A percentile compares a stretch with the other conserved stretches of the same genome.
Conservation (phyloP, 2,113 vertebrate genomes). For the Phaethon lepturus region DNA sequence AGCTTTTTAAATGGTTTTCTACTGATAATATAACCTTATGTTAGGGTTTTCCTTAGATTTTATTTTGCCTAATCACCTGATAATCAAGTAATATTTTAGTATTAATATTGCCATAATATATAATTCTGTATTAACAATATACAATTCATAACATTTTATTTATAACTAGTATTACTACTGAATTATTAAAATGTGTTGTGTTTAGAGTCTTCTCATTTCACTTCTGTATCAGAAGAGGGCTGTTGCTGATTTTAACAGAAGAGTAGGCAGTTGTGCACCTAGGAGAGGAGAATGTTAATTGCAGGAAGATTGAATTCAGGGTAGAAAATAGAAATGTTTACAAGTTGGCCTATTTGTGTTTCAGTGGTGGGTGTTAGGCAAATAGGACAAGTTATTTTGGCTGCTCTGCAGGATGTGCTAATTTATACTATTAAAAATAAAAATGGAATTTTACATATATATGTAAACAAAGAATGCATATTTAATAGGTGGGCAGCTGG, state of each 20-base stretch:
- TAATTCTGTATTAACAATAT: neutral
- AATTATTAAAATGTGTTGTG: neutral
- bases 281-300: slow-evolving; percentile 31
- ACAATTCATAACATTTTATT: neutral
- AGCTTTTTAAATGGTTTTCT: neutral
- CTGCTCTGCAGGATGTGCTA: slow-evolving; percentile 38
- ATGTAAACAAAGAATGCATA: neutral
- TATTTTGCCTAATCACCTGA: neutral
- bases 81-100: neutral
- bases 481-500: neutral
- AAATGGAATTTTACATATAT: neutral
- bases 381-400: slow-evolving; percentile 46
- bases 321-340: slow-evolving; percentile 46
- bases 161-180: neutral
- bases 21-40: neutral
- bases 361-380: slow-evolving; percentile 14
- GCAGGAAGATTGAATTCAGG: slow-evolving; percentile 24
- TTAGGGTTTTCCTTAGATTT: neutral
- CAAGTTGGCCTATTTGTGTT: slow-evolving; percentile 48
- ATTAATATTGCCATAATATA: neutral
- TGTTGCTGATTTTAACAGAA: neutral
- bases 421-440: slow-evolving; percentile 57
- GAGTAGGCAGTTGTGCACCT: neutral
- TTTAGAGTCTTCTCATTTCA: neutral
- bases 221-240: neutral